Percentiles rank a stretch among this genome's conserved stretches.
These are phyloP conservation scores for Tinamus guttatus DNA, from an alignment of 2,113 vertebrate genomes.

Conservation along the genomic window DNA sequence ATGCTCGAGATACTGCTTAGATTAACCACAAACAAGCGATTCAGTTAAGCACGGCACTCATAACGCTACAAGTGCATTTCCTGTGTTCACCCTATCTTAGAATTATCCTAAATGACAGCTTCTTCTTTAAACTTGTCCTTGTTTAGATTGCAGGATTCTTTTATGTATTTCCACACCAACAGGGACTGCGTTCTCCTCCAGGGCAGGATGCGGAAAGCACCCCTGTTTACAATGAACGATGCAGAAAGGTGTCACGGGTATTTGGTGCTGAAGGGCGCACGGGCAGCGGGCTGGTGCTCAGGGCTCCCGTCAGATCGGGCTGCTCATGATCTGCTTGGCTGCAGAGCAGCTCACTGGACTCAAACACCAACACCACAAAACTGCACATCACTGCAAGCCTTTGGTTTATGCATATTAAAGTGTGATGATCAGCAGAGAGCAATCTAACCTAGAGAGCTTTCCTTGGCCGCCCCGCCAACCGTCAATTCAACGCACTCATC, in stretches of 20 bases:
- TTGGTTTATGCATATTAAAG: not conserved
- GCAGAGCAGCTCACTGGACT: not conserved
- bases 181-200: not conserved
- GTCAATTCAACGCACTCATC: not conserved
- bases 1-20: not conserved
- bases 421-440: not conserved
- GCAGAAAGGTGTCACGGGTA: not conserved
- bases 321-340: not conserved
- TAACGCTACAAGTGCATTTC: not conserved
- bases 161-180: not conserved
- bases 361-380: not conserved
- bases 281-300: not conserved
- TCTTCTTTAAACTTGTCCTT: not conserved
- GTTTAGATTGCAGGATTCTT: not conserved
- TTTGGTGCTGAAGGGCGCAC: not conserved
- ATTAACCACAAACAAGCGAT: not conserved
- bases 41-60: not conserved
- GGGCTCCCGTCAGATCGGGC: not conserved
- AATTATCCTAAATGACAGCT: not conserved
- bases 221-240: not conserved
- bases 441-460: not conserved
- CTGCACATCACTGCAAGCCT: not conserved
- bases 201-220: not conserved
- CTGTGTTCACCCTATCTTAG: not conserved
- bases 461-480: not conserved